Evolutionary conservation across 2,888 invertebrate genomes (phyloP).

Genomic region (Rhagonycha lutea): DNA sequence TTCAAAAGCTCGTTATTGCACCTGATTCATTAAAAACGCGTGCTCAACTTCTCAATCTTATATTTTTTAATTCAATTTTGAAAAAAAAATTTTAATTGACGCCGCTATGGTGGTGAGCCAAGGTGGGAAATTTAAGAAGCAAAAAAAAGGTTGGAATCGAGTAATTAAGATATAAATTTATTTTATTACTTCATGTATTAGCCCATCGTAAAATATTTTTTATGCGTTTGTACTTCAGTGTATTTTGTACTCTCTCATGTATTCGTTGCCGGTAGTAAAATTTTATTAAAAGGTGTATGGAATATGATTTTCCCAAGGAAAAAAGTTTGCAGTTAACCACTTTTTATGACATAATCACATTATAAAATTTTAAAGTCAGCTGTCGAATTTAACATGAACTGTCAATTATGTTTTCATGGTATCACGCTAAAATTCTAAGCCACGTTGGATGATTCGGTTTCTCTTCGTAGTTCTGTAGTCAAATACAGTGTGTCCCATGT

Average conservation of each 20-base stretch:
- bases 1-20: slow-evolving; percentile 24
- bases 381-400: not conserved
- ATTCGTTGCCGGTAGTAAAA: not conserved
- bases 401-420: not conserved
- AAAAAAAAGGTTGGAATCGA: not conserved
- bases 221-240: not conserved
- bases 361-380: not conserved
- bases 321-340: not conserved
- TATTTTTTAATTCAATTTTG: slow-evolving; percentile 8
- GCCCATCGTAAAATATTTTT: not conserved
- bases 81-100: not conserved
- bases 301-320: not conserved
- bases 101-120: not conserved
- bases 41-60: slow-evolving; percentile 21
- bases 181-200: not conserved
- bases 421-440: not conserved
- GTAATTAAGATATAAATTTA: not conserved
- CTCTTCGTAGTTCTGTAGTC: too few relatives aligned
- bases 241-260: not conserved
- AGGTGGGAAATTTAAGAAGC: not conserved
- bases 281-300: not conserved
- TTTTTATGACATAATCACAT: not conserved
- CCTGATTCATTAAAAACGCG: slow-evolving; percentile 30
- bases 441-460: too few relatives aligned
- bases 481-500: too few relatives aligned